phyloP scores from a whole-genome alignment of 1,140 invertebrate genomes.

The Drosophila mayri region DNA sequence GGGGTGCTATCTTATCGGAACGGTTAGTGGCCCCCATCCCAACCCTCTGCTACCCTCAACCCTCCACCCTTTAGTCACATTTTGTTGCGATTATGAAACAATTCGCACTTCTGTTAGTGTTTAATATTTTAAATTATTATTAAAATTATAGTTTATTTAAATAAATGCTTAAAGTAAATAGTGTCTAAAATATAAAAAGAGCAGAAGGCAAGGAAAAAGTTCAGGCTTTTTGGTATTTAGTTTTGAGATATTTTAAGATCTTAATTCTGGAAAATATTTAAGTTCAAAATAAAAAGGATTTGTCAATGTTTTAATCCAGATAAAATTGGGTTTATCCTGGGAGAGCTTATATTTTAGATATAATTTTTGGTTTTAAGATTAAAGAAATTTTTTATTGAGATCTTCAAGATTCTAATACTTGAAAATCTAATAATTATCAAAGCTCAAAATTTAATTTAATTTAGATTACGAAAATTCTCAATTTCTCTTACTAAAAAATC shows the following conservation, averaged over 20 bases:
- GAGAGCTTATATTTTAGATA: too few relatives aligned
- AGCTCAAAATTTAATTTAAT: too few relatives aligned
- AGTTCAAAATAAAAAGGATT: background rate
- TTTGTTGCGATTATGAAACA: constrained; percentile 59
- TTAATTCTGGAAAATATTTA: background rate
- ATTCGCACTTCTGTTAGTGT: constrained; percentile 48
- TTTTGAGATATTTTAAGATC: background rate
- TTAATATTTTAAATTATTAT: background rate
- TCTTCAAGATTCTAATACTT: too few relatives aligned
- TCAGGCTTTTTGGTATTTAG: background rate
- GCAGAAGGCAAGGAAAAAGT: background rate
- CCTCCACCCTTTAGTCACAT: too few relatives aligned
- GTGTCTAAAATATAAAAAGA: background rate
- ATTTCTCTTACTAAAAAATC: too few relatives aligned
- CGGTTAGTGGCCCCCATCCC: constrained; percentile 11
- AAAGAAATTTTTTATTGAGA: too few relatives aligned
- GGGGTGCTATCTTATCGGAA: constrained; percentile 53
- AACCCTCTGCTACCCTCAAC: background rate
- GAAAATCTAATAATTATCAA: background rate
- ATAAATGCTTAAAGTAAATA: constrained; percentile 1
- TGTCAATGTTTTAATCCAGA: too few relatives aligned
- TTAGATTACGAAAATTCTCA: too few relatives aligned
- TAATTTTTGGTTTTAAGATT: too few relatives aligned
- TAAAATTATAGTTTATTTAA: constrained; percentile 3
- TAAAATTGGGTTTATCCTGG: too few relatives aligned